Evolutionary conservation across 2,113 vertebrate species (phyloP).

Genomic region (Toxotes chatareus): DNA sequence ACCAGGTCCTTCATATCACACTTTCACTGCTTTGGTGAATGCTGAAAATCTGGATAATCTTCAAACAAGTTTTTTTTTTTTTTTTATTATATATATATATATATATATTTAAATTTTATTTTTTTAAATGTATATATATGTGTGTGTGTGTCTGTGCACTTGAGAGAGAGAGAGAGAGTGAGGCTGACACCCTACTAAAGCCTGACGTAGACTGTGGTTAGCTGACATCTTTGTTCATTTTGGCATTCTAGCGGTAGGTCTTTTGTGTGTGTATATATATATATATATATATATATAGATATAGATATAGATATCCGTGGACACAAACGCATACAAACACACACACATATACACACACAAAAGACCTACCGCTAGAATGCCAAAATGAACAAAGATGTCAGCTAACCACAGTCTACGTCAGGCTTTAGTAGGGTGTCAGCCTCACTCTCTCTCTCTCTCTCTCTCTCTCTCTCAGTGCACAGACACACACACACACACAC

Average conservation of each 20-base stretch:
- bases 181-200: slow-evolving; percentile 9
- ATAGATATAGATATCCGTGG: too few relatives aligned
- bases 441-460: neutral
- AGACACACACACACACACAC: neutral
- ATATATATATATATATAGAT: too few relatives aligned
- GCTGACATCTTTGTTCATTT: slow-evolving; percentile 34
- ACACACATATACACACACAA: neutral
- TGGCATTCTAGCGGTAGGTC: neutral
- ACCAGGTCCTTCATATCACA: neutral
- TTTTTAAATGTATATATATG: too few relatives aligned
- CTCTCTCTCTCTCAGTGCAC: neutral
- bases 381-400: slow-evolving; percentile 35
- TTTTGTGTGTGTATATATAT: neutral
- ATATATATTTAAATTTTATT: too few relatives aligned
- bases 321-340: too few relatives aligned
- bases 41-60: neutral
- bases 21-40: slow-evolving; percentile 6
- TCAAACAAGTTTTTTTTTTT: neutral
- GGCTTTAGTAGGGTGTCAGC: slow-evolving; percentile 3
- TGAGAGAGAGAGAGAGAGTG: neutral
- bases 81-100: too few relatives aligned
- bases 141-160: too few relatives aligned
- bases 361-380: neutral
- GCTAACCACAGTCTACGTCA: slow-evolving; percentile 18
- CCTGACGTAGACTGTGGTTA: slow-evolving; percentile 15